These are phyloP conservation scores for Sinella curviseta DNA, from an alignment of 1,140 invertebrate genomes.

Conservation along the genomic window DNA sequence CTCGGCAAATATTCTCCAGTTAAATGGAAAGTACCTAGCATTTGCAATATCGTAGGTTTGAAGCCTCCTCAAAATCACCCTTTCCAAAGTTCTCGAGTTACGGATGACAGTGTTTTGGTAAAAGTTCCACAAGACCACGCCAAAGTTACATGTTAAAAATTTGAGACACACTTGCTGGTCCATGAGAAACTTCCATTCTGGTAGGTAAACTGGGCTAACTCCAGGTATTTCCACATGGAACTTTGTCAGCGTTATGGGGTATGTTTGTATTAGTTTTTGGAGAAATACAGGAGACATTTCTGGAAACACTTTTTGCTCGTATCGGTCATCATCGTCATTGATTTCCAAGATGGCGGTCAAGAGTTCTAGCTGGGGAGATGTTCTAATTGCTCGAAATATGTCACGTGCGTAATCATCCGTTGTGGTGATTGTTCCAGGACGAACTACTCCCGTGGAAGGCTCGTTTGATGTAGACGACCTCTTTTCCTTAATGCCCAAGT, in stretches of 20 bases:
- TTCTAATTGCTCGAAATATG: neutral
- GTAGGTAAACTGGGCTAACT: constrained; percentile 5
- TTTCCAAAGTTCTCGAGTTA: neutral
- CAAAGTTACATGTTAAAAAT: constrained; percentile 32
- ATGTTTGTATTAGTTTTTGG: neutral
- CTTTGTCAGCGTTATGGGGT: neutral
- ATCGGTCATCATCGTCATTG: constrained; percentile 1
- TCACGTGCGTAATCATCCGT: constrained; percentile 24
- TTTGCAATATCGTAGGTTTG: neutral
- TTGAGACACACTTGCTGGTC: constrained; percentile 22
- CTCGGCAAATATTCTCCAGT: neutral
- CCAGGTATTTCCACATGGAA: constrained; percentile 30
- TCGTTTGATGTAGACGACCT: neutral
- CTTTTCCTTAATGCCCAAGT: neutral
- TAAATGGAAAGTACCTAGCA: neutral
- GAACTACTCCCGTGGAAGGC: neutral
- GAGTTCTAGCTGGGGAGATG: neutral
- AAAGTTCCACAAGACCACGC: constrained; percentile 26
- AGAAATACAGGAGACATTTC: constrained; percentile 3
- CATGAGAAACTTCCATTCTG: constrained; percentile 31
- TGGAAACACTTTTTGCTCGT: neutral
- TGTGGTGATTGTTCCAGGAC: neutral
- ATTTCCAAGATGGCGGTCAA: neutral
- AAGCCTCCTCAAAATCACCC: neutral
- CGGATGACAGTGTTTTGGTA: constrained; percentile 3